phyloP scores from a whole-genome alignment of 2,888 invertebrate species.

The Acleris literana region DNA sequence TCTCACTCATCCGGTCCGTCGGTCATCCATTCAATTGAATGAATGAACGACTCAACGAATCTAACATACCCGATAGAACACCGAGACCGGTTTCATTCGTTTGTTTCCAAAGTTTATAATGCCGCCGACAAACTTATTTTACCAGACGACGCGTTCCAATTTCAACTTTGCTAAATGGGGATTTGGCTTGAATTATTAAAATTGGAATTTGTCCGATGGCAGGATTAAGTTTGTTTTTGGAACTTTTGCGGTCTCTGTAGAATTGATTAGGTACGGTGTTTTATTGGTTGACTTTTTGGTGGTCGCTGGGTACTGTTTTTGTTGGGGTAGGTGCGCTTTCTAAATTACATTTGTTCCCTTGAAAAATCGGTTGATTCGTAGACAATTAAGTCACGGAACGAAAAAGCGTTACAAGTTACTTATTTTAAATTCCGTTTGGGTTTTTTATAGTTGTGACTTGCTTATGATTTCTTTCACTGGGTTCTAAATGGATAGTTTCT shows the following conservation, averaged over 20 bases:
- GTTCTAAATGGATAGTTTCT: too few relatives aligned
- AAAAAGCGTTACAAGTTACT: not conserved
- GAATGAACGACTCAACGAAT: conserved; percentile 41
- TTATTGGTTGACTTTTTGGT: conserved; percentile 52
- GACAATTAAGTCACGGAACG: conserved; percentile 4
- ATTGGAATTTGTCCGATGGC: conserved; percentile 20
- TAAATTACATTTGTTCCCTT: conserved; percentile 38
- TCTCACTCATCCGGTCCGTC: conserved; percentile 54
- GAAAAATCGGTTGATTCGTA: conserved; percentile 23
- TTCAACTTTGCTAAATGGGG: conserved; percentile 29
- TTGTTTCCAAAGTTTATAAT: conserved; percentile 31
- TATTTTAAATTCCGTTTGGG: too few relatives aligned
- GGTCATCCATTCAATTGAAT: conserved; percentile 61
- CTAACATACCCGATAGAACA: conserved; percentile 35
- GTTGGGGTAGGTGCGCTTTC: conserved; percentile 45
- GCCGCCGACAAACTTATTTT: conserved; percentile 23
- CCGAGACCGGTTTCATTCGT: conserved; percentile 37
- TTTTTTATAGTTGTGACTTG: too few relatives aligned
- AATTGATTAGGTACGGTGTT: conserved; percentile 65
- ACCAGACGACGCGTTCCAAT: conserved; percentile 19
- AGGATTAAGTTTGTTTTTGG: conserved; percentile 27
- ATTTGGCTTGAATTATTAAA: conserved; percentile 30
- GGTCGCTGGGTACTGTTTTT: conserved; percentile 43
- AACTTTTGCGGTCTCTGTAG: conserved; percentile 54
- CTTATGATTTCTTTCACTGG: too few relatives aligned